Conservation (phyloP, 2,888 invertebrate species). For the Crematogaster levior region DNA sequence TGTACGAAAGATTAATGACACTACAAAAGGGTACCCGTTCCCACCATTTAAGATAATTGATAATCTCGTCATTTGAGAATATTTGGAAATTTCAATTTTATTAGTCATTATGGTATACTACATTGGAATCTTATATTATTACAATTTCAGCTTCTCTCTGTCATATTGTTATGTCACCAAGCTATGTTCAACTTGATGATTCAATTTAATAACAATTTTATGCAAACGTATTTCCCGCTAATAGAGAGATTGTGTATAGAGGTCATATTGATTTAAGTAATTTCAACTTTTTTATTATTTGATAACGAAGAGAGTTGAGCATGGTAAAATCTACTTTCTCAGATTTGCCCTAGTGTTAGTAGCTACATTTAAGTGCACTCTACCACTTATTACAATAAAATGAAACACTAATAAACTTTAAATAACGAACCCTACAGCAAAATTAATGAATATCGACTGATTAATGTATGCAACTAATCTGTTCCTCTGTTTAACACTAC, state of each 20-base stretch:
- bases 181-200: slow-evolving; percentile 76
- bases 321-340: slow-evolving; percentile 71
- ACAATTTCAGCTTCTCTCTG: slow-evolving; percentile 74
- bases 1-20: slow-evolving; percentile 44
- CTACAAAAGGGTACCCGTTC: slow-evolving; percentile 60
- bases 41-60: slow-evolving; percentile 67
- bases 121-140: slow-evolving; percentile 70
- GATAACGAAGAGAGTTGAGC: slow-evolving; percentile 73
- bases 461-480: slow-evolving; percentile 76
- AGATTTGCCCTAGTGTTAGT: slow-evolving; percentile 78
- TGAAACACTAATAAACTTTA: slow-evolving; percentile 61
- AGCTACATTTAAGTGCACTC: slow-evolving; percentile 78
- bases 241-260: no score
- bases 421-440: slow-evolving; percentile 66
- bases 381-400: slow-evolving; percentile 76
- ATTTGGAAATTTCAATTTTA: slow-evolving; percentile 61
- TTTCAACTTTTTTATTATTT: slow-evolving; percentile 16
- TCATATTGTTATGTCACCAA: slow-evolving; percentile 74
- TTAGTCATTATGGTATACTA: slow-evolving; percentile 63
- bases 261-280: slow-evolving; percentile 8
- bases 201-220: slow-evolving; percentile 42
- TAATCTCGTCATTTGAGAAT: slow-evolving; percentile 62
- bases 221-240: not conserved
- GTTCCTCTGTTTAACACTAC: slow-evolving; percentile 84
- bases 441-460: slow-evolving; percentile 64